Base-by-base conservation (phyloP, 2,888 invertebrate species). In the Eurois occulta region DNA sequence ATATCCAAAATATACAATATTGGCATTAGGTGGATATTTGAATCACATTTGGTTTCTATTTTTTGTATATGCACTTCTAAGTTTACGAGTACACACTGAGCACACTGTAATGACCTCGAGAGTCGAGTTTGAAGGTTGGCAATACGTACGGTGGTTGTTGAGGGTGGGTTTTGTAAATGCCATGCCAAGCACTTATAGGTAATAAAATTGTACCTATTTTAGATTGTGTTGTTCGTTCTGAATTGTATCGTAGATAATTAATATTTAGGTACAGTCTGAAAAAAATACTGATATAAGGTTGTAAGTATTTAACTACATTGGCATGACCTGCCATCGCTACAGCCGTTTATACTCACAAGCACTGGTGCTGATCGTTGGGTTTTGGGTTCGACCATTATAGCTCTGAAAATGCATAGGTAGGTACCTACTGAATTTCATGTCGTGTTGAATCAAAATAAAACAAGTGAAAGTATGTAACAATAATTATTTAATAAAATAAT, bases 401-500 rank as follows among this genome's bases (percentile, higher is more conserved):
- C 11, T 41, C 32, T 32, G 24, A 32, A 70, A 70, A 41, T 38
- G 41, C 18, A 32, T 32, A 24, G 0, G 32, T 46, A 66, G 24
- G 24, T 28, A 5, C 21, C 21, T 35, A 38, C 21, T 28, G 38
- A 32, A n/a, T 75, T 41, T 24, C n/a, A 43, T 11, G 18, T 28
- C 2, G 21, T 11, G 46, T n/a, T 32, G 24, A 8, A 13, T 13
- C 18, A n/a, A 81, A 75, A 81, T 75, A 81, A 80, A 75, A 81
- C 65, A 43, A 55, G 24, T 35, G 10, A 46, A 67, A 64, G 32
- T 68, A 68, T 46, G 13, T 41, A 75, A 81, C 75, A 80, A 41
- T 46, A 38, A 58, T 73, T 48, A 65, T 81, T 75, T 81, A 75
- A 52, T 75, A 24, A 58, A 75, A 69, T 80, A 75, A 75, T 68